Evolutionary conservation across 2,113 vertebrate species (phyloP).

Genomic region (Naja naja): DNA sequence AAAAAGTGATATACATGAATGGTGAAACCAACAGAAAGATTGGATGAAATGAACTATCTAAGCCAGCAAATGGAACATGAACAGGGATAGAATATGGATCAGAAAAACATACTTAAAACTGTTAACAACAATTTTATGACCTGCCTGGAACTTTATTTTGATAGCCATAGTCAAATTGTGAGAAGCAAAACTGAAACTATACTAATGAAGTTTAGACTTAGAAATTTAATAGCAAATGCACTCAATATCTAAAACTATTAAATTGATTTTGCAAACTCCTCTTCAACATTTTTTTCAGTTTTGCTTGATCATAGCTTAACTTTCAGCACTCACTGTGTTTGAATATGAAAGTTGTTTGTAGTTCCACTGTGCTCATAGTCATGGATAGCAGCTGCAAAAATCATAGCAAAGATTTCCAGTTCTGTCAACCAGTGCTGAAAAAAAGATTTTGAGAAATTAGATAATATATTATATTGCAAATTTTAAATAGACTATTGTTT

Average conservation of each 20-base stretch:
- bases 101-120: neutral
- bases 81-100: no score
- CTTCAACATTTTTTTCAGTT: neutral
- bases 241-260: neutral
- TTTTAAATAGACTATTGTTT: constrained; percentile 35
- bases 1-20: neutral
- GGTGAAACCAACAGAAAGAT: no score
- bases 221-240: neutral
- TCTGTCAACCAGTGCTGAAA: constrained; percentile 96
- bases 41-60: no score
- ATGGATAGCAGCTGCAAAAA: constrained; percentile 95
- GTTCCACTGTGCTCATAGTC: constrained; percentile 98
- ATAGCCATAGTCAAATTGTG: neutral
- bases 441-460: constrained; percentile 56
- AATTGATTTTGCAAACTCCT: neutral
- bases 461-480: constrained; percentile 29
- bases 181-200: neutral
- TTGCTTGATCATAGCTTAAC: neutral
- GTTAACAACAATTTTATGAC: neutral
- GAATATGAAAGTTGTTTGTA: constrained; percentile 99
- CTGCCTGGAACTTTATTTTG: neutral
- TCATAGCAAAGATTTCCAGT: constrained; percentile 96
- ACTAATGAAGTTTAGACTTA: neutral
- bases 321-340: constrained; percentile 78
- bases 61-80: no score